Evolutionary conservation across 2,797 vertebrate species (phyloP).

Genomic region (Pipistrellus pipistrellus): DNA sequence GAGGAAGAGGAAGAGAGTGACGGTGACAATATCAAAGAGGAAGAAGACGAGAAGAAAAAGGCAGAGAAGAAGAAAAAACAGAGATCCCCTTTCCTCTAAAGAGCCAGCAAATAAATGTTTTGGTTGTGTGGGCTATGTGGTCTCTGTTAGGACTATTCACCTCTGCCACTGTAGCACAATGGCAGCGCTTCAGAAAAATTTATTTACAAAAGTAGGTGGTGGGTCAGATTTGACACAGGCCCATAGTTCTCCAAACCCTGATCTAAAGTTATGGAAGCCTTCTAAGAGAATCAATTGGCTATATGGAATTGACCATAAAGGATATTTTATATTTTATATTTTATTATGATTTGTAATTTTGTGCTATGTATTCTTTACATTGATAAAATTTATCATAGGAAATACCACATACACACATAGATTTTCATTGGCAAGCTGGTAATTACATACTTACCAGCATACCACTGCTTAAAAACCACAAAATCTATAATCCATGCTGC

Average conservation of each 20-base stretch:
- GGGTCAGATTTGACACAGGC: not conserved
- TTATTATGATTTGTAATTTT: constrained; percentile 4
- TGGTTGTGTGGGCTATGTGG: not conserved
- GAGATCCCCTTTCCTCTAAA: not conserved
- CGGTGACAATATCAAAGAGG: not conserved
- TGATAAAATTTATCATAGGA: not conserved
- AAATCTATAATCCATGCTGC: not conserved
- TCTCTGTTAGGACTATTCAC: not conserved
- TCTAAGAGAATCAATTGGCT: not conserved
- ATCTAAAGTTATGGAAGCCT: not conserved
- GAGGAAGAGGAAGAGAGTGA: too few species aligned
- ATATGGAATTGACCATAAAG: not conserved
- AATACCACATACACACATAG: not conserved
- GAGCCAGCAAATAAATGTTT: not conserved
- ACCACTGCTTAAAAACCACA: not conserved
- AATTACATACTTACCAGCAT: not conserved
- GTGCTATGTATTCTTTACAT: not conserved
- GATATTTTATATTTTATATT: not conserved
- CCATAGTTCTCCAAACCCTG: not conserved
- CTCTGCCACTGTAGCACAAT: not conserved
- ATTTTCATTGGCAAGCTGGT: not conserved
- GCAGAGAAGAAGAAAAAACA: not conserved
- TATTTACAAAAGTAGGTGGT: not conserved
- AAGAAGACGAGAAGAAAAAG: not conserved
- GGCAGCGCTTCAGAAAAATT: not conserved